These are phyloP conservation scores for Agonopterix arenella DNA, from an alignment of 2,888 invertebrate species.

Conservation along the genomic window DNA sequence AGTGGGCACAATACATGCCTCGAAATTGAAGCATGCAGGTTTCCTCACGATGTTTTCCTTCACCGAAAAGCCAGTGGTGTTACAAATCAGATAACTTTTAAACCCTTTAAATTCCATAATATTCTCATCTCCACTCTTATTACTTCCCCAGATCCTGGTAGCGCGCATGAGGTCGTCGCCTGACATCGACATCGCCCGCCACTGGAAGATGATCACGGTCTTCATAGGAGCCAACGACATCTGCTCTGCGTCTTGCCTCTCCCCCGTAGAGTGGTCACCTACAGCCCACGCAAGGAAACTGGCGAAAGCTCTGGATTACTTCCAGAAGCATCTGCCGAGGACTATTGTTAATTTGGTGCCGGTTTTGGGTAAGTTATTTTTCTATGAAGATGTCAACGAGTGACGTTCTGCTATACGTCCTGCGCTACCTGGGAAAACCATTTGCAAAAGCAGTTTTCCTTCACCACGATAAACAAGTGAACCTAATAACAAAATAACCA, in stretches of 20 bases:
- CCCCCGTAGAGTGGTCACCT: constrained; percentile 77
- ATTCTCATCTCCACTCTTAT: neutral
- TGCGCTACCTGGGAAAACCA: too few species aligned
- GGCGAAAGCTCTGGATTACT: constrained; percentile 80
- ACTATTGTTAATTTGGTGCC: constrained; percentile 84
- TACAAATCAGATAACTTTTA: too few species aligned
- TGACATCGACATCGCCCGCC: constrained; percentile 75
- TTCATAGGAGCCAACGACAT: constrained; percentile 87
- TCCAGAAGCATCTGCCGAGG: constrained; percentile 80
- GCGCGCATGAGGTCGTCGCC: constrained; percentile 79
- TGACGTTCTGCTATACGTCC: too few species aligned
- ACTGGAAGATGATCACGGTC: constrained; percentile 88
- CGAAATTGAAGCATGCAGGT: too few species aligned
- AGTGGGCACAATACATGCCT: too few species aligned
- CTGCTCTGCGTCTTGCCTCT: constrained; percentile 83
- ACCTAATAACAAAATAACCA: too few species aligned
- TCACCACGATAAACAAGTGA: too few species aligned
- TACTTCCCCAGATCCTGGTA: constrained; percentile 72
- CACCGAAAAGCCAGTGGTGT: too few species aligned
- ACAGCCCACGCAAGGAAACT: constrained; percentile 79
- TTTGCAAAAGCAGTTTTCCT: too few species aligned
- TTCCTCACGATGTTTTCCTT: too few species aligned
- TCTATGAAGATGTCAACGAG: too few species aligned
- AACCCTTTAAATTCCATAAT: neutral
- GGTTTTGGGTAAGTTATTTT: constrained; percentile 76